Conservation (phyloP, 2,888 invertebrate genomes). For the Ennomos fuscantarius region DNA sequence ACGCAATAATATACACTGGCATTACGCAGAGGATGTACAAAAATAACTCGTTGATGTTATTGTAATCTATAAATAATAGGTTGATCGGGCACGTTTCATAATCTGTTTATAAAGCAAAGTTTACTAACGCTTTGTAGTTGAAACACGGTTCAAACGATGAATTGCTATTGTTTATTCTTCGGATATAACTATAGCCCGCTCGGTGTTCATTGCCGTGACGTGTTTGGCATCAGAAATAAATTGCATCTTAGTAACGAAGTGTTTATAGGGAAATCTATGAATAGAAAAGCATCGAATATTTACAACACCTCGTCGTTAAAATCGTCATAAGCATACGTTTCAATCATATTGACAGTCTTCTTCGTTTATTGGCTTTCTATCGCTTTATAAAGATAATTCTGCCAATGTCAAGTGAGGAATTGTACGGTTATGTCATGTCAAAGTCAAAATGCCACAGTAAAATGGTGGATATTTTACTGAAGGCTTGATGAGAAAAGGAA, state of each 20-base stretch:
- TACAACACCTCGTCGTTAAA: slow-evolving; percentile 1
- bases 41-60: neutral
- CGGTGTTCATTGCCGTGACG: slow-evolving; percentile 19
- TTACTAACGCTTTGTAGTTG: slow-evolving; percentile 13
- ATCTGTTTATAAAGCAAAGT: slow-evolving; percentile 16
- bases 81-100: slow-evolving; percentile 11
- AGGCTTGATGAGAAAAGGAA: no score
- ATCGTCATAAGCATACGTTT: neutral
- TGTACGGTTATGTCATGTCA: no score
- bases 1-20: neutral
- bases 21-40: neutral
- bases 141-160: slow-evolving; percentile 17
- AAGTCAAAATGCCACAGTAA: no score
- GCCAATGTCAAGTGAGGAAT: no score
- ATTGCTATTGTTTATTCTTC: slow-evolving; percentile 27
- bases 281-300: neutral
- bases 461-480: no score
- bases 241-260: neutral
- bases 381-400: no score
- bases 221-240: slow-evolving; percentile 14
- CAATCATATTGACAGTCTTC: neutral
- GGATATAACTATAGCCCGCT: slow-evolving; percentile 18
- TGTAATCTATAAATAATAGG: neutral
- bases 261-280: slow-evolving; percentile 2
- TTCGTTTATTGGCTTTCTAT: no score